Evolutionary conservation across 2,113 vertebrate genomes (phyloP), one percentile per base, ranked within the genome.

Genomic region (Varanus salvator): DNA sequence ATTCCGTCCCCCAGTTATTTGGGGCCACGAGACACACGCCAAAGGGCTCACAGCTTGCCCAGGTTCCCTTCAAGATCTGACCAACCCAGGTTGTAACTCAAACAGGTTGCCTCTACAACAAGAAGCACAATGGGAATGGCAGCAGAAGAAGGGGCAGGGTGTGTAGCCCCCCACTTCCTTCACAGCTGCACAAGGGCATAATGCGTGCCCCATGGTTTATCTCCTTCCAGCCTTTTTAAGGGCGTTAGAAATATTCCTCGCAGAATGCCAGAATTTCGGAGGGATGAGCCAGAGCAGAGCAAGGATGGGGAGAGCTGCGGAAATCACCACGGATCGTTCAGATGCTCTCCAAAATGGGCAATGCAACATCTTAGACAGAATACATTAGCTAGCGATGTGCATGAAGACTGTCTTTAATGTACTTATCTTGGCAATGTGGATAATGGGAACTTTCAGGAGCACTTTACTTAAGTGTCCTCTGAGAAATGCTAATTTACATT

Each of bases 401-500:
- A 97, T 97, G 97, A 97, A 97, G 96, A 97, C 95, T 97, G 96
- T 97, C 95, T 97, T 97, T 97, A 97, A 97, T 97, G 97, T 97
- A 97, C 96, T 97, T 97, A 97, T 97, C 97, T 97, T 89, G n/a
- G 97, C 97, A 97, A 97, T 97, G 97, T 95, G 95, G 97, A 97
- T 97, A 98, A 98, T 97, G 95, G 97, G 97, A 97, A 98, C 97
- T 97, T 97, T 98, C 97, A 97, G 97, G 97, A 97, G 97, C 97
- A 97, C 97, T 97, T 96, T 97, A 97, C 96, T 97, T 97, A 97
- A 97, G 97, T 97, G 97, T 97, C 97, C 97, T 98, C 96, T 97
- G 97, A 98, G 97, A 98, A 97, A 97, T 97, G 97, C 96, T 98
- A 97, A 98, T 97, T 97, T 97, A 96, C 97, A 98, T 89, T 96